phyloP scores from a whole-genome alignment of 1,140 invertebrate species.

The Cataglyphis hispanica region DNA sequence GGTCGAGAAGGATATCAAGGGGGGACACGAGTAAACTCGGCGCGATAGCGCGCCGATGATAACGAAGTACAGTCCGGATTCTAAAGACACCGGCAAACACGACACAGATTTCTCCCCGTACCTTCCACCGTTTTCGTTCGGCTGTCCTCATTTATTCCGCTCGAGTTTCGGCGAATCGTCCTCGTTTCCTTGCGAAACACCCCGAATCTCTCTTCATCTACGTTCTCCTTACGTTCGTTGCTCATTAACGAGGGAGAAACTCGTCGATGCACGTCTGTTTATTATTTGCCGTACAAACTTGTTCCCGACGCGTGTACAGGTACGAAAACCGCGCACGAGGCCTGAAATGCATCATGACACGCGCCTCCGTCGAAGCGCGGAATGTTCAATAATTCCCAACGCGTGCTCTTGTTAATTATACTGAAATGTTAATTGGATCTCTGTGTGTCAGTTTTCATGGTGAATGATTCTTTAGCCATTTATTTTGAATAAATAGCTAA shows the following conservation, averaged over 20 bases:
- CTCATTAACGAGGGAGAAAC: conserved; percentile 59
- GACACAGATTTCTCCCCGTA: conserved; percentile 37
- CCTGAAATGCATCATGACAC: background rate
- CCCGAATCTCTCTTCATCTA: conserved; percentile 7
- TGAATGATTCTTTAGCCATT: background rate
- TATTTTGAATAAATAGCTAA: background rate
- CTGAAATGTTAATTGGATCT: conserved; percentile 35
- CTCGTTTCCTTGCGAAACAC: conserved; percentile 26
- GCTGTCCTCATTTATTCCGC: conserved; percentile 29
- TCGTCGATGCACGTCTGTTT: conserved; percentile 50
- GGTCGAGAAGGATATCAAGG: conserved; percentile 46
- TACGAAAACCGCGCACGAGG: conserved; percentile 38
- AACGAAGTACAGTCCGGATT: conserved; percentile 61
- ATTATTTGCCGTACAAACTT: conserved; percentile 48
- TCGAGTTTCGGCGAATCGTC: conserved; percentile 39
- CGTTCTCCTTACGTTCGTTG: conserved; percentile 34
- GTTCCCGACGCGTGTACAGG: conserved; percentile 27
- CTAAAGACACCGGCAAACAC: conserved; percentile 68
- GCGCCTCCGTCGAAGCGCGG: background rate
- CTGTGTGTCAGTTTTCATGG: background rate
- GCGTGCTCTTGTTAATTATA: conserved; percentile 10
- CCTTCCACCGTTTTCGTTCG: background rate
- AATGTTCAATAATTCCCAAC: conserved; percentile 22
- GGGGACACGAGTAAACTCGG: conserved; percentile 43
- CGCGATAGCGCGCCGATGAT: conserved; percentile 51